phyloP scores from a whole-genome alignment of 37 sponge, comb jelly and placozoan genomes.

The Geodia barretti region DNA sequence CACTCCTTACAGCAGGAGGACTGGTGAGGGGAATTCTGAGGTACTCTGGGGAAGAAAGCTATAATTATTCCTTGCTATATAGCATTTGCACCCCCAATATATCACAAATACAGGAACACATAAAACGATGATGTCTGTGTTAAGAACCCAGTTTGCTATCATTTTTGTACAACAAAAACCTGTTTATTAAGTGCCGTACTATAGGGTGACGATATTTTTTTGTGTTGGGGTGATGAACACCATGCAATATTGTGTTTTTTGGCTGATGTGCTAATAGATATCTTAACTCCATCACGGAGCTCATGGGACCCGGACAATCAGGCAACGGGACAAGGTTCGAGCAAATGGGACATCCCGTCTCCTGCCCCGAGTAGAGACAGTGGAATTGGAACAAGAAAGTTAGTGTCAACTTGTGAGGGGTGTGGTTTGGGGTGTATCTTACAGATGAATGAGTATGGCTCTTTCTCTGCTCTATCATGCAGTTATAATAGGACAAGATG shows the following conservation, averaged over 20 bases:
- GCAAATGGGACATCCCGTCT: slow-evolving; percentile 84
- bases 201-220: no score
- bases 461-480: background rate
- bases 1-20: slow-evolving; percentile 28
- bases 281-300: slow-evolving; percentile 76
- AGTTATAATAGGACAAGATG: background rate
- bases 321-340: slow-evolving; percentile 19
- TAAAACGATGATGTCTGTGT: background rate
- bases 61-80: no score
- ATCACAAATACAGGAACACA: no score
- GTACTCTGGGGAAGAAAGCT: no score
- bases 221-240: no score
- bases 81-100: no score
- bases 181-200: no score
- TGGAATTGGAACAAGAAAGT: slow-evolving; percentile 30
- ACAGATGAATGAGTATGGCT: background rate
- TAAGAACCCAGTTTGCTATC: background rate
- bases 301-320: slow-evolving; percentile 73
- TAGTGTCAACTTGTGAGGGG: background rate
- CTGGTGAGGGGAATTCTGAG: no score
- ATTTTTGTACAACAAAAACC: no score
- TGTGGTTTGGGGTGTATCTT: no score
- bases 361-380: slow-evolving; percentile 56
- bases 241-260: no score
- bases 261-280: background rate